Evolutionary conservation across 2,113 vertebrate genomes (phyloP).

Genomic region (Lepisosteus oculatus): DNA sequence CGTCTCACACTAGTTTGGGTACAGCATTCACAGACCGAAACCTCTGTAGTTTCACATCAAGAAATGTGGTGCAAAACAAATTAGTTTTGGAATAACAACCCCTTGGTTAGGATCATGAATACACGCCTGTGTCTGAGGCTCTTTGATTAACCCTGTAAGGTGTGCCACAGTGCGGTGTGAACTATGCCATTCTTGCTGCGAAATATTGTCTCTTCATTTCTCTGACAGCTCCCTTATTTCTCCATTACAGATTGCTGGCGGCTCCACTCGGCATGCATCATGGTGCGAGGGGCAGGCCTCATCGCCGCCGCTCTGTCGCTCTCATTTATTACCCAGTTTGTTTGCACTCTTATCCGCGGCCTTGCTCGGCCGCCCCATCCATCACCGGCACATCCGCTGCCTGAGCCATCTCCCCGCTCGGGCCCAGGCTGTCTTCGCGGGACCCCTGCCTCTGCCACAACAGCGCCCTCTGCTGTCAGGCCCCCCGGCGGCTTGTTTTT

Average conservation of each 20-base stretch:
- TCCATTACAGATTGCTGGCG: constrained; percentile 85
- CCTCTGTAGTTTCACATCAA: no score
- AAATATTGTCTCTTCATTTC: constrained; percentile 67
- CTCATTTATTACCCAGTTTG: constrained; percentile 92
- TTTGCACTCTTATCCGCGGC: constrained; percentile 93
- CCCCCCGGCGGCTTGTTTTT: constrained; percentile 22
- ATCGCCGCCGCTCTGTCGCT: constrained; percentile 75
- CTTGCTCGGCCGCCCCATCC: constrained; percentile 88
- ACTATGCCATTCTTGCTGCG: not conserved
- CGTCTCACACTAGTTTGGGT: no score
- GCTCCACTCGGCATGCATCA: constrained; percentile 89
- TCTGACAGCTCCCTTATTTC: constrained; percentile 78
- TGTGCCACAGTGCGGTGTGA: constrained; percentile 36
- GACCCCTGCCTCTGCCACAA: constrained; percentile 21
- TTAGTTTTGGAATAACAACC: no score
- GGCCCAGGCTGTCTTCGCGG: constrained; percentile 22
- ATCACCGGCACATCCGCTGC: constrained; percentile 80
- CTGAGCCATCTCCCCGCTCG: constrained; percentile 40
- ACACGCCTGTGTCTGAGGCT: constrained; percentile 8
- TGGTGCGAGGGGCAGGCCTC: constrained; percentile 68
- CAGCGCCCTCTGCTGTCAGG: not conserved
- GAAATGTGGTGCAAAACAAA: no score
- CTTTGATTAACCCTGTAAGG: constrained; percentile 64
- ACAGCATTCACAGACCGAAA: no score
- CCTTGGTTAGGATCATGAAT: no score